Percentiles rank a stretch among this genome's conserved stretches.
phyloP scores from a whole-genome alignment of 1,140 invertebrate species.

The Dendrolimus kikuchii region DNA sequence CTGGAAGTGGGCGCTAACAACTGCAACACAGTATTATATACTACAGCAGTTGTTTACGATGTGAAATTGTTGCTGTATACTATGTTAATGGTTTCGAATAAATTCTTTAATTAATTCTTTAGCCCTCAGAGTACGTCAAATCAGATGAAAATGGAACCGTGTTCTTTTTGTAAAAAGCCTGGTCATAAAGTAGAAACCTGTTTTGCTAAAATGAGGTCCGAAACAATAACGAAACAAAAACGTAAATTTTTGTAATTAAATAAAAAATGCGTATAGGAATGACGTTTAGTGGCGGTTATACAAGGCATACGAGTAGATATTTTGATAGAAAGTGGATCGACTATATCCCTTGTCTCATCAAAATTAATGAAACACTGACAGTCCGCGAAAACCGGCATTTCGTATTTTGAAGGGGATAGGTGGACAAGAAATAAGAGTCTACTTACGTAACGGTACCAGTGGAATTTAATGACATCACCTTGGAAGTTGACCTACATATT shows the following conservation, averaged over 20 bases:
- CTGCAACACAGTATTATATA: no score
- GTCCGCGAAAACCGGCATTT: neutral
- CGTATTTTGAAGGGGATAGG: neutral
- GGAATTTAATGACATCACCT: neutral
- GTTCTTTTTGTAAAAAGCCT: neutral
- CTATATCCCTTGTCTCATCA: neutral
- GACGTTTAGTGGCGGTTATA: neutral
- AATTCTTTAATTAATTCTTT: no score
- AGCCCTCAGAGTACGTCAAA: no score
- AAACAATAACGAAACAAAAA: neutral
- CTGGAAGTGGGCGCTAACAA: no score
- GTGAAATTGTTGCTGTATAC: no score
- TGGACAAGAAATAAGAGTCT: slow-evolving; percentile 1
- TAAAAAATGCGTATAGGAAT: neutral
- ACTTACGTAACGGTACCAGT: neutral
- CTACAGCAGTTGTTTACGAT: no score
- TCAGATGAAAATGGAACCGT: no score
- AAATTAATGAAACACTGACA: neutral
- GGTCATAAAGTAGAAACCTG: neutral
- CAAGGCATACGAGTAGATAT: neutral
- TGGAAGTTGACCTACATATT: neutral
- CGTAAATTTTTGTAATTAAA: slow-evolving; percentile 2
- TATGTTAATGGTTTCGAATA: no score
- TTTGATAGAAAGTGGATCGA: neutral
- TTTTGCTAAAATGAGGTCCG: neutral